These are phyloP conservation scores for Austrolebias charrua DNA, from an alignment of 2,797 vertebrate species.

Conservation along the genomic window DNA sequence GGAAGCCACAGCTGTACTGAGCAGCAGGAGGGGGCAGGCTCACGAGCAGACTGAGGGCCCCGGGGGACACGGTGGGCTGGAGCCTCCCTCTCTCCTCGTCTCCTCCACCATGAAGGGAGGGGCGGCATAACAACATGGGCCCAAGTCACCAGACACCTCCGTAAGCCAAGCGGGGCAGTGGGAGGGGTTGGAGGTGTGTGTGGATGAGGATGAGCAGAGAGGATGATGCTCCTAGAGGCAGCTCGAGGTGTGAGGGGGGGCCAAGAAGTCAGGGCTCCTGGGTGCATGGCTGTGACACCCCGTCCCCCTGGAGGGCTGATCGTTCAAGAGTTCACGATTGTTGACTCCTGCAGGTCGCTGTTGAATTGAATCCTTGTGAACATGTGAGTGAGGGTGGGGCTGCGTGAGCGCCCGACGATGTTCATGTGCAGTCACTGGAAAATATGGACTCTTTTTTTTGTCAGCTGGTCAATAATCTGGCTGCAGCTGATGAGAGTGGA, in stretches of 20 bases:
- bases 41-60: constrained; percentile 69
- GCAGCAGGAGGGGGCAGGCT: constrained; percentile 74
- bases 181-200: constrained; percentile 38
- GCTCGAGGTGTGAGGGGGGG: too few species aligned
- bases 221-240: constrained; percentile 40
- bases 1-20: constrained; percentile 76
- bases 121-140: constrained; percentile 72
- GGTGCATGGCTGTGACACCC: constrained; percentile 1
- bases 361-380: constrained; percentile 27
- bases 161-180: constrained; percentile 39
- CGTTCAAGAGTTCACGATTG: constrained; percentile 22
- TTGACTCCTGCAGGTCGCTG: constrained; percentile 28
- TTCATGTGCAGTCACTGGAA: not conserved
- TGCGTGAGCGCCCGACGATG: constrained; percentile 5
- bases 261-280: constrained; percentile 39
- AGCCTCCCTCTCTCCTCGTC: constrained; percentile 72
- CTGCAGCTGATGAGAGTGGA: too few species aligned
- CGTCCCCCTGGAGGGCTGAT: constrained; percentile 16
- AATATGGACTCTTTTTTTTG: too few species aligned
- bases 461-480: too few species aligned
- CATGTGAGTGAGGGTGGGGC: not conserved
- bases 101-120: constrained; percentile 74
- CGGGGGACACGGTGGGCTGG: constrained; percentile 79
- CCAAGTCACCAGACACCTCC: constrained; percentile 80
- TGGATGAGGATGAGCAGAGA: constrained; percentile 48